Base-by-base conservation (phyloP, 2,797 vertebrate genomes). In the Acanthis flammea region DNA sequence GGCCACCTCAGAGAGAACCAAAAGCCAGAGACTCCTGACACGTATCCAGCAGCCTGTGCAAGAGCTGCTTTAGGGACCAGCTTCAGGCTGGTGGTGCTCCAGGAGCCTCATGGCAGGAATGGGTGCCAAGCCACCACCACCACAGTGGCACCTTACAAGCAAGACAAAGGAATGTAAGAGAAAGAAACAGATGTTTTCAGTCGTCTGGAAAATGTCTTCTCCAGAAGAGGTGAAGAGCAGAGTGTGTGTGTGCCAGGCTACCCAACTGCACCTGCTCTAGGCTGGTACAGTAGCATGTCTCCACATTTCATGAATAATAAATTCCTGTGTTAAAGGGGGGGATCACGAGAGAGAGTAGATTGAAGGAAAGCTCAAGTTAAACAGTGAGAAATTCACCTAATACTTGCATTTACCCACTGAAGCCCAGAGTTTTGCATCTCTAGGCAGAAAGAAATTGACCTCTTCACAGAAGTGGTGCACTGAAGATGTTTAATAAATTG, bases 401-500 rank as follows among this genome's bases (percentile, higher is more conserved):
- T 81, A 72, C 82, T 60, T 88, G 70, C 70, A 63, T 90, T 83
- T 92, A 92, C 54, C 41, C 68, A 9, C 37, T 44, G 55, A 86
- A 94, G 58, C 82, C 37, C 37, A 7, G 58, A 88, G 82, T 95
- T 94, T 88, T 95, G 85, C 89, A 83, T 86, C 66, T n/a, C 89
- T 88, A 94, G 87, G 79, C 92, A 96, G 91, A 91, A 93, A 82
- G 76, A 95, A 97, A 94, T 93, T 94, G 92, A 94, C 95, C 89
- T 94, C 95, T 94, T 95, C 94, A 91, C 78, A 94, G 89, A 94
- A 96, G 91, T 42, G 14, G 51, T 11, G 14, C 54, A 14, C 89
- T 78, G 87, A 92, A 93, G 87, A 88, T 73, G 62, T 91, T 96
- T 96, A 95, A 97, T 96, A 93, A 96, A 96, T 94, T 94, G 87